Conservation (phyloP, 35 echinoderm and acorn worm species). For the Lytechinus variegatus region DNA sequence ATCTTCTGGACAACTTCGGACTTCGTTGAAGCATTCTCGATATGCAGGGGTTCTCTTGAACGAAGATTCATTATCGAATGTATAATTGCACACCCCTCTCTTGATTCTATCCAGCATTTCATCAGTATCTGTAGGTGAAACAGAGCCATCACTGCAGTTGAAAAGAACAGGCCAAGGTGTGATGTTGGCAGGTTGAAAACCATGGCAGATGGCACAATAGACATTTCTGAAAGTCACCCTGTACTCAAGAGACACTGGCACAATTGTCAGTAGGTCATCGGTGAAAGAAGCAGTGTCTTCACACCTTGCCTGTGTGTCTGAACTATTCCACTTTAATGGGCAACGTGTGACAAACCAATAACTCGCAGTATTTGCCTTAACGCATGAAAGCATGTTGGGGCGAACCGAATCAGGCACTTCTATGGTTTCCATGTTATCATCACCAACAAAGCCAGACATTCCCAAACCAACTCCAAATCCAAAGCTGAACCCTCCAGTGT, state of each 20-base stretch:
- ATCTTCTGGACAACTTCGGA: background rate
- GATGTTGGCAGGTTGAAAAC: slow-evolving; percentile 21
- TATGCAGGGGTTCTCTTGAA: background rate
- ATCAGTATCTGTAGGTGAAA: background rate
- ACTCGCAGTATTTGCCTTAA: background rate
- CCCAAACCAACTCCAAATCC: background rate
- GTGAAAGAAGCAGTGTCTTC: background rate
- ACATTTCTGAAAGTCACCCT: slow-evolving; percentile 54
- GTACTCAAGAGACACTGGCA: slow-evolving; percentile 45
- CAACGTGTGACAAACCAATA: background rate
- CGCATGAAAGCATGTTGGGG: background rate
- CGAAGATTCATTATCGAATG: background rate
- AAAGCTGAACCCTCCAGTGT: background rate
- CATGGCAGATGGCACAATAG: slow-evolving; percentile 76
- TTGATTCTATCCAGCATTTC: slow-evolving; percentile 8
- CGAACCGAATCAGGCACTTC: background rate
- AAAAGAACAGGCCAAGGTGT: slow-evolving; percentile 52
- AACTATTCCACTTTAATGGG: background rate
- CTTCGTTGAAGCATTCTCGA: background rate
- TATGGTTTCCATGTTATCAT: background rate
- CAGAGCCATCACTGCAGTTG: background rate
- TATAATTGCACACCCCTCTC: background rate
- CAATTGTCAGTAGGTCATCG: background rate
- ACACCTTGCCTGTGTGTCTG: background rate
- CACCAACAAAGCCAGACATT: background rate